Evolutionary conservation across 2,888 invertebrate species (phyloP).

Genomic region (Rapana venosa): DNA sequence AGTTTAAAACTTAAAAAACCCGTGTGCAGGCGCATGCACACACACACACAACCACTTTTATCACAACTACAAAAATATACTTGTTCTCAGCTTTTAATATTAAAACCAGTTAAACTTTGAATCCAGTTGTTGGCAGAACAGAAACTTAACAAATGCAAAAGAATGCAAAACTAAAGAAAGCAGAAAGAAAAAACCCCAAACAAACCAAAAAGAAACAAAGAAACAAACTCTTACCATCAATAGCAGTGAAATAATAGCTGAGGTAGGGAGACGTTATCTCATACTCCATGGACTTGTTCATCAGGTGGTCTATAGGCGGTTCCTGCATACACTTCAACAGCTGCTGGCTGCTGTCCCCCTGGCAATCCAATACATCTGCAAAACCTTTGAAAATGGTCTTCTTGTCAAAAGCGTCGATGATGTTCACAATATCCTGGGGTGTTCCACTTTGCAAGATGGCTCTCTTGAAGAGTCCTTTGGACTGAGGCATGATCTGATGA

Average conservation of each 20-base stretch:
- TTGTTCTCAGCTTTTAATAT: too few species aligned
- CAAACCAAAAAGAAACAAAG: too few species aligned
- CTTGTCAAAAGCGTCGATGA: neutral
- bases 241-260: neutral
- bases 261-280: neutral
- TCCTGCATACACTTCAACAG: neutral
- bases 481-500: conserved; percentile 26
- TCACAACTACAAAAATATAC: too few species aligned
- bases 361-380: neutral
- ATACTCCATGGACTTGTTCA: neutral
- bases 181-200: too few species aligned
- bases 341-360: neutral
- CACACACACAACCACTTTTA: too few species aligned
- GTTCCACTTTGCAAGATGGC: conserved; percentile 34
- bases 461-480: conserved; percentile 26
- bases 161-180: too few species aligned
- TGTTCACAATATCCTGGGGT: neutral
- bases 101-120: too few species aligned
- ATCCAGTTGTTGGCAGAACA: too few species aligned
- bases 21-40: too few species aligned
- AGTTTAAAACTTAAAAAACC: too few species aligned
- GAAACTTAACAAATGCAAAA: too few species aligned
- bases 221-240: conserved; percentile 18
- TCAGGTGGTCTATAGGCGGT: neutral
- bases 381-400: neutral